Evolutionary conservation across 2,797 vertebrate species (phyloP).

Genomic region (Ceyx erithaca): DNA sequence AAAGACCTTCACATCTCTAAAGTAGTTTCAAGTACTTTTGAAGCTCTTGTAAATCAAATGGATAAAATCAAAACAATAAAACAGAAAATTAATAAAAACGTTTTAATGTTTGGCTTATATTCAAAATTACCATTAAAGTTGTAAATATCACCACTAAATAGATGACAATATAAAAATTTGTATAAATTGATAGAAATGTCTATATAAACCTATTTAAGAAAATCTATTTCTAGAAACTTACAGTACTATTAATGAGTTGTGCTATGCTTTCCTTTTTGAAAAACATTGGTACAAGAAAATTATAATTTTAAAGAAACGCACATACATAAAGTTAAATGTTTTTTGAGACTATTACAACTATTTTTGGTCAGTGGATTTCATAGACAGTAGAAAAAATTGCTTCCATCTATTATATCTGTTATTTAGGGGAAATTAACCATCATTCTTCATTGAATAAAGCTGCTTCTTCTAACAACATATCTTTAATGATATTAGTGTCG

Average conservation of each 20-base stretch:
- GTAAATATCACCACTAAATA: conserved; percentile 68
- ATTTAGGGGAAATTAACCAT: neutral
- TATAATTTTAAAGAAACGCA: neutral
- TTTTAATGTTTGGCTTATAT: conserved; percentile 57
- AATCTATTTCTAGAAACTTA: conserved; percentile 25
- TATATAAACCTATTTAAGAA: conserved; percentile 27
- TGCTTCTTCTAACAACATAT: neutral
- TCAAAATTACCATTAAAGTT: conserved; percentile 74
- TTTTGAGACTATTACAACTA: neutral
- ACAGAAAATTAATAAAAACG: conserved; percentile 16
- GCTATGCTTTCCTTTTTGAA: neutral
- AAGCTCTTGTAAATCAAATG: conserved; percentile 38
- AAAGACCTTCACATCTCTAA: neutral
- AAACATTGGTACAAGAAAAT: neutral
- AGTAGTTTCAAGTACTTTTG: conserved; percentile 26
- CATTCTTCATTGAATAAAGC: neutral
- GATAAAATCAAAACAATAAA: conserved; percentile 44
- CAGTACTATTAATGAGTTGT: neutral
- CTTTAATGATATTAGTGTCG: neutral
- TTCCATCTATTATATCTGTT: neutral
- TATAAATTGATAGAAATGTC: conserved; percentile 48
- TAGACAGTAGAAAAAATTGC: neutral
- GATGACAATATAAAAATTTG: conserved; percentile 51
- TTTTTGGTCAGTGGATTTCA: neutral
- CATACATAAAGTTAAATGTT: neutral